phyloP scores from a whole-genome alignment of 2,888 invertebrate species.

The Archips crataeganus region DNA sequence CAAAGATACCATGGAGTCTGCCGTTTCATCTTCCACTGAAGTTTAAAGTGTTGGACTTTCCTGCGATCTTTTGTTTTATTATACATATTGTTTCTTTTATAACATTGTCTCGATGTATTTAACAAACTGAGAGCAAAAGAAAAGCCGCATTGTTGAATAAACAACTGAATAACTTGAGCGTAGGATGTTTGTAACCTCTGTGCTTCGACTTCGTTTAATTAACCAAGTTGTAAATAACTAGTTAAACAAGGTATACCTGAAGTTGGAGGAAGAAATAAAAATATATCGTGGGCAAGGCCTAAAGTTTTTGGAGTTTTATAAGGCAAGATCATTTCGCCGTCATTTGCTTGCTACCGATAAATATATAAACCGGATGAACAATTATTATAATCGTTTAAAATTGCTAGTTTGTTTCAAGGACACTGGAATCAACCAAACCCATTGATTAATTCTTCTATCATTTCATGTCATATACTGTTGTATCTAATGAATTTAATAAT shows the following conservation, averaged over 20 bases:
- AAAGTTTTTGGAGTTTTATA: neutral
- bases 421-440: no score
- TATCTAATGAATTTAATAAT: no score
- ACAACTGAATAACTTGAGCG: neutral
- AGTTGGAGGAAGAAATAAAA: neutral
- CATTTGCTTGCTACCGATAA: neutral
- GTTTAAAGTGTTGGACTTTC: neutral
- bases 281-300: neutral
- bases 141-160: constrained; percentile 5
- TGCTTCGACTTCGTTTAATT: constrained; percentile 1
- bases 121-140: constrained; percentile 1
- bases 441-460: no score
- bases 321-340: neutral
- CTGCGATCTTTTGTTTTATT: constrained; percentile 8
- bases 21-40: neutral
- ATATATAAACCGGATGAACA: neutral
- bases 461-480: no score
- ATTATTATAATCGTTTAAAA: no score
- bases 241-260: neutral
- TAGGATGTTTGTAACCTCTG: neutral
- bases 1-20: neutral
- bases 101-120: neutral
- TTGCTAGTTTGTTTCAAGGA: no score
- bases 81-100: constrained; percentile 1
- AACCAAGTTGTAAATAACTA: constrained; percentile 1